Evolutionary conservation across 2,888 invertebrate genomes (phyloP).

Genomic region (Drosophila pullipes): DNA sequence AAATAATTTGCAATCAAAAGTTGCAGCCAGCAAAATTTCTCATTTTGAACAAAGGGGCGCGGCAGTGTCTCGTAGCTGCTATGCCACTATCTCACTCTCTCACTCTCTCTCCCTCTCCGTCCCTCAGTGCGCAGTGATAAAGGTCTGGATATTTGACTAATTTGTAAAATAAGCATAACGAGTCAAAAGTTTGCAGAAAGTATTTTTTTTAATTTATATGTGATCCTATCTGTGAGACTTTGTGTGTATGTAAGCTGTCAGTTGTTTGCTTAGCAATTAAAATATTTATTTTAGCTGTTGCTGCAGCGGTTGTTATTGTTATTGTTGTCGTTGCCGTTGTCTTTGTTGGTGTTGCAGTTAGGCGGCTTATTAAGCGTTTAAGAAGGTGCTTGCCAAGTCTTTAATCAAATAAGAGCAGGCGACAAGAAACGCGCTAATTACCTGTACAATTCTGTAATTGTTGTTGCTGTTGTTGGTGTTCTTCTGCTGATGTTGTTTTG

Average conservation of each 20-base stretch:
- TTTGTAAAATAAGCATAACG: conserved; percentile 68
- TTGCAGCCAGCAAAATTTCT: conserved; percentile 59
- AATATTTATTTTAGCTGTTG: conserved; percentile 65
- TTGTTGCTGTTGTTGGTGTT: conserved; percentile 1
- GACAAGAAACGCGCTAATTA: conserved; percentile 61
- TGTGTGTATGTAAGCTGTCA: conserved; percentile 14
- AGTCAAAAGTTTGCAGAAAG: conserved; percentile 42
- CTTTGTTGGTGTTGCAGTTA: conserved; percentile 13
- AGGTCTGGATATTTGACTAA: conserved; percentile 59
- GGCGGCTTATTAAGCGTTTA: conserved; percentile 54
- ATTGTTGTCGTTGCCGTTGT: conserved; percentile 11
- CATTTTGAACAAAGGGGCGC: conserved; percentile 34
- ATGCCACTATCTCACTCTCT: conserved; percentile 5
- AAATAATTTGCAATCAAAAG: conserved; percentile 79
- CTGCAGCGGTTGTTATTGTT: conserved; percentile 5
- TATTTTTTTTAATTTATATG: conserved; percentile 8
- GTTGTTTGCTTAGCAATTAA: conserved; percentile 68
- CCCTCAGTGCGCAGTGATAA: conserved; percentile 13
- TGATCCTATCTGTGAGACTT: background rate
- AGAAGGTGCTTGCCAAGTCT: conserved; percentile 42
- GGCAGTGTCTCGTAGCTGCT: conserved; percentile 40
- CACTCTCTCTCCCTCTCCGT: background rate
- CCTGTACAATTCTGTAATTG: conserved; percentile 41
- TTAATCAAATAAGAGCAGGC: conserved; percentile 62
- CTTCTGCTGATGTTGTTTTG: conserved; percentile 13